phyloP scores from a whole-genome alignment of 2,113 vertebrate genomes.

The Hippocampus comes region DNA sequence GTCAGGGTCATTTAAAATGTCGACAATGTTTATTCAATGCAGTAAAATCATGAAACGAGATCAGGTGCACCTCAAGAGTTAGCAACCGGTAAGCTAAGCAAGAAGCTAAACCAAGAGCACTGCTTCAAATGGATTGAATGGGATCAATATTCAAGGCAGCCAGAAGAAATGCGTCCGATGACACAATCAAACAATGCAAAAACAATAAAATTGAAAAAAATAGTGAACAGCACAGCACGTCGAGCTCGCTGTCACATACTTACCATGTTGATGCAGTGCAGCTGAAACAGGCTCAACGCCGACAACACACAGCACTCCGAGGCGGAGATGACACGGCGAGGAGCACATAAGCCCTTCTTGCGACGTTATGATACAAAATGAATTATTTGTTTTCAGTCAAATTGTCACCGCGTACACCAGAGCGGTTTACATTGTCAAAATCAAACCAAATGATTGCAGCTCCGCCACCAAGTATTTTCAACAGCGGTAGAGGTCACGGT shows the following conservation, averaged over 20 bases:
- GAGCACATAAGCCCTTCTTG: constrained; percentile 73
- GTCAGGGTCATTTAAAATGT: neutral
- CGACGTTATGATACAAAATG: constrained; percentile 41
- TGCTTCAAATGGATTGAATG: neutral
- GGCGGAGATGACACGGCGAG: constrained; percentile 66
- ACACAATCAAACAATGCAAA: neutral
- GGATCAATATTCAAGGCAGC: neutral
- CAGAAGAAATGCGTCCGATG: neutral
- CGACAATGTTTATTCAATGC: neutral
- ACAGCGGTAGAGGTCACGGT: constrained; percentile 78
- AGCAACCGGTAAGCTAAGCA: neutral
- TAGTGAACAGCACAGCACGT: neutral
- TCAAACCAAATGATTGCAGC: constrained; percentile 49
- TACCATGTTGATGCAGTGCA: constrained; percentile 75
- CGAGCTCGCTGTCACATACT: constrained; percentile 48
- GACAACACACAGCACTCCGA: constrained; percentile 67
- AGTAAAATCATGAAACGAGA: neutral
- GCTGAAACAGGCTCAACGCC: constrained; percentile 63
- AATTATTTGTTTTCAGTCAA: constrained; percentile 38
- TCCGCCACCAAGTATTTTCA: constrained; percentile 71
- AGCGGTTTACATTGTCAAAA: constrained; percentile 42
- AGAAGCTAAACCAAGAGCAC: neutral
- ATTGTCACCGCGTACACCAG: constrained; percentile 14
- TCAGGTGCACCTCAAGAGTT: neutral
- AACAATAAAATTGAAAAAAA: neutral